Conservation (phyloP, 2,113 vertebrate species). For the Dermatemys mawii region DNA sequence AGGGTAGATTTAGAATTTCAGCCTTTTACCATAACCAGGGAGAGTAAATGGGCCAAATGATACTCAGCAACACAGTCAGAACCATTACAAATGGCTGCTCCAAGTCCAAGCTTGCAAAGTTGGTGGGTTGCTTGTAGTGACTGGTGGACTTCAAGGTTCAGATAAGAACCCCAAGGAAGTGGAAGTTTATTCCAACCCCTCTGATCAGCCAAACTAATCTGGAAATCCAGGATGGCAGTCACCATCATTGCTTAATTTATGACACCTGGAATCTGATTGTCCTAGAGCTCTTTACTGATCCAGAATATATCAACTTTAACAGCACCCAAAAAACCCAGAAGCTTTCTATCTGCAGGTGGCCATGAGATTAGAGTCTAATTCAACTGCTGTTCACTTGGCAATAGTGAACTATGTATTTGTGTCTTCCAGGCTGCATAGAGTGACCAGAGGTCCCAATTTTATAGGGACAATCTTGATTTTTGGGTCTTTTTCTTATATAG, state of each 20-base stretch:
- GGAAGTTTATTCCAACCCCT: accelerated
- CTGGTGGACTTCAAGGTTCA: neutral
- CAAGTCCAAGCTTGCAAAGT: accelerated
- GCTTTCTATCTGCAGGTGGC: neutral
- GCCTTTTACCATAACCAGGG: neutral
- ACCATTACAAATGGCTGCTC: too few relatives aligned
- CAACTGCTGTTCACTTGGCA: neutral
- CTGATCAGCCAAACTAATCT: neutral
- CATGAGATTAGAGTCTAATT: neutral
- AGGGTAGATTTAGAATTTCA: neutral
- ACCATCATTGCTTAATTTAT: neutral
- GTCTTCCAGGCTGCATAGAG: neutral
- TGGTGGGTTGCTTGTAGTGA: neutral
- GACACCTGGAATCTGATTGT: neutral
- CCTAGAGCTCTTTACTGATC: neutral
- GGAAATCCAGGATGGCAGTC: neutral
- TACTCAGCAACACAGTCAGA: neutral
- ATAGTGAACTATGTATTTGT: neutral
- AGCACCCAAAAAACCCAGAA: neutral
- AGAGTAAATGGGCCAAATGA: neutral
- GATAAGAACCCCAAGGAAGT: neutral
- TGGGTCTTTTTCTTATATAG: too few relatives aligned
- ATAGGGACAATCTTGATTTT: too few relatives aligned
- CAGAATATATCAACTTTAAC: neutral
- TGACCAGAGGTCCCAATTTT: too few relatives aligned